Percentiles rank a stretch among this genome's conserved stretches.
Conservation (phyloP, 2,888 invertebrate species). For the Vesta saturnalis region DNA sequence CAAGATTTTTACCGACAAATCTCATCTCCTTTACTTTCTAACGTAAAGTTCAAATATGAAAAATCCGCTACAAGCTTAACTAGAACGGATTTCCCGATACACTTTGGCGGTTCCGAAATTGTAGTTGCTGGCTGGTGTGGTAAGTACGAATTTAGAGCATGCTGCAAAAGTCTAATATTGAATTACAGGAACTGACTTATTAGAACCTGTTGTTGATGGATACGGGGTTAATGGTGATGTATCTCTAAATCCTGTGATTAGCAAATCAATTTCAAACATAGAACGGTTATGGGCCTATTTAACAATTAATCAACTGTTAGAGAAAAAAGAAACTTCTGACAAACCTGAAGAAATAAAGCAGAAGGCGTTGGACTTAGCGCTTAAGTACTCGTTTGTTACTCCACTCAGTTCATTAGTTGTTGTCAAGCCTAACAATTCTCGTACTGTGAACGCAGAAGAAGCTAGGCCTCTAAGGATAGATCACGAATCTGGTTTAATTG, state of each 20-base stretch:
- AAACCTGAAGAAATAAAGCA: slow-evolving; percentile 58
- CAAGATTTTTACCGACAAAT: slow-evolving; percentile 52
- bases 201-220: background rate
- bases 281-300: slow-evolving; percentile 75
- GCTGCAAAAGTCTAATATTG: no score
- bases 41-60: slow-evolving; percentile 73
- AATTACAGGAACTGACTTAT: background rate
- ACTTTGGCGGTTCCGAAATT: slow-evolving; percentile 71
- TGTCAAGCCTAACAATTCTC: slow-evolving; percentile 68
- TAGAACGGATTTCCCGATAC: slow-evolving; percentile 66
- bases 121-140: slow-evolving; percentile 67
- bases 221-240: background rate
- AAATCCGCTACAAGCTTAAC: slow-evolving; percentile 68
- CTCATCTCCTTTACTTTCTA: slow-evolving; percentile 72
- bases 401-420: slow-evolving; percentile 74
- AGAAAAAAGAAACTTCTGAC: slow-evolving; percentile 57
- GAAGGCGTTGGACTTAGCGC: slow-evolving; percentile 66
- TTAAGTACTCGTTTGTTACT: slow-evolving; percentile 75
- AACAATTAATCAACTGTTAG: slow-evolving; percentile 71
- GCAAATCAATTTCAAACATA: slow-evolving; percentile 43
- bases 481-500: no score
- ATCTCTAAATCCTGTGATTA: slow-evolving; percentile 12
- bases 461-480: no score
- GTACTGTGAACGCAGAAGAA: slow-evolving; percentile 64
- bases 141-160: no score